Base-by-base conservation (phyloP, 2,797 vertebrate species). In the Pangasius djambal region DNA sequence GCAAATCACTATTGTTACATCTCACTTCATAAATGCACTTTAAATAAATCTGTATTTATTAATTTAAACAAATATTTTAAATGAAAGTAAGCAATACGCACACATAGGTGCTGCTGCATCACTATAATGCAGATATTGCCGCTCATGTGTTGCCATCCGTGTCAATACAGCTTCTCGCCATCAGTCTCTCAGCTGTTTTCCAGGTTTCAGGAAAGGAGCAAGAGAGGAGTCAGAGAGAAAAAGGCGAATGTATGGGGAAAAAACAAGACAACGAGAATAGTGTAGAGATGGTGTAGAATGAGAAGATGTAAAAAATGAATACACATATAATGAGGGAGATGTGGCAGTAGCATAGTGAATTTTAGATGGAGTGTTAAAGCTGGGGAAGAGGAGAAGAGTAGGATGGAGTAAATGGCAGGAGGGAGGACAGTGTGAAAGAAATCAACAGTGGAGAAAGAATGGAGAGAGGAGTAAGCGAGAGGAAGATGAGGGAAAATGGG, bases 91-190 rank as follows among this genome's bases (percentile, higher is more conserved):
- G 81, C n/a, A 15, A n/a, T 67, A 52, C 34, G 25, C 74, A 86
- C 65, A 48, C 85, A 86, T 79, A 88, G 52, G 67, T 57, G 83
- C 70, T 82, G 89, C 90, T 95, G 95, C 95, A 94, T 95, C 92
- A 93, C 87, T 81, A 82, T 92, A 86, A 93, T 93, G 93, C 93
- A 94, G 90, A 92, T 92, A 92, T 92, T 90, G 92, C 92, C 92
- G 90, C 91, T 92, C 91, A 92, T 94, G 92, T 92, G 91, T 91
- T 94, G 93, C 93, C 91, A 95, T 93, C 91, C 86, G 91, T 94
- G 93, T 94, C 91, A 91, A 91, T 92, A 92, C 85, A 92, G 92
- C 92, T 91, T 84, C 88, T 92, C 90, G 91, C 92, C 90, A 67
- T 92, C 90, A 69, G 55, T 91, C 88, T 88, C 93, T 93, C 91